These are phyloP conservation scores for Zootermopsis nevadensis DNA, from an alignment of 2,888 invertebrate species.

Conservation along the genomic window DNA sequence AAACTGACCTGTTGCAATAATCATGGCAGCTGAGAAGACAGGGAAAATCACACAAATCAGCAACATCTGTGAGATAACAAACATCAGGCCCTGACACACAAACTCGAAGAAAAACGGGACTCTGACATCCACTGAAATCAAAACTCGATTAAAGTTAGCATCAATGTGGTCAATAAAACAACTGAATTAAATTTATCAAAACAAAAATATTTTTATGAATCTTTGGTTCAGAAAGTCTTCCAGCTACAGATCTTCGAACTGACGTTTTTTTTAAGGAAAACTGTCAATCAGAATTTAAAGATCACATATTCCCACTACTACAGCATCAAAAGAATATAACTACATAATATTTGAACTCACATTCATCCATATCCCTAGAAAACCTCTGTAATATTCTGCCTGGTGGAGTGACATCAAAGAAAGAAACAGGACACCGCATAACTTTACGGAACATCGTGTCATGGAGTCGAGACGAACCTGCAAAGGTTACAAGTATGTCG, in stretches of 20 bases:
- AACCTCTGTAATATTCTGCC: constrained; percentile 64
- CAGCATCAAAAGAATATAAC: too few relatives aligned
- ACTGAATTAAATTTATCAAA: too few relatives aligned
- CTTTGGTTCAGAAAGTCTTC: too few relatives aligned
- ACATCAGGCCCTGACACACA: constrained; percentile 64
- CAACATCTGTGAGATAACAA: constrained; percentile 60
- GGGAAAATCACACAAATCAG: constrained; percentile 63
- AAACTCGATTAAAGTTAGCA: neutral
- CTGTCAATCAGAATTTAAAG: too few relatives aligned
- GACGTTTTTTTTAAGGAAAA: too few relatives aligned
- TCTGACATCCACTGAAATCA: constrained; percentile 63
- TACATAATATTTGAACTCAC: constrained; percentile 55
- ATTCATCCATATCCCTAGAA: constrained; percentile 65
- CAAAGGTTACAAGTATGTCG: too few relatives aligned
- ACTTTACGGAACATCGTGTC: constrained; percentile 57
- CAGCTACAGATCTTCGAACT: too few relatives aligned
- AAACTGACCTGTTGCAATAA: constrained; percentile 54
- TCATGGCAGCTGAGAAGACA: constrained; percentile 59
- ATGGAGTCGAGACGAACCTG: constrained; percentile 56
- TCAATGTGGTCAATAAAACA: too few relatives aligned
- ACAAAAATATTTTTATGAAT: too few relatives aligned
- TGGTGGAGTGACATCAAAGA: constrained; percentile 63
- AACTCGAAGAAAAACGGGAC: constrained; percentile 67
- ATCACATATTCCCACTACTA: too few relatives aligned
- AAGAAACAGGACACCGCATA: constrained; percentile 59